Conservation (phyloP, 2,113 vertebrate species). For the Pterocles burchelli region DNA sequence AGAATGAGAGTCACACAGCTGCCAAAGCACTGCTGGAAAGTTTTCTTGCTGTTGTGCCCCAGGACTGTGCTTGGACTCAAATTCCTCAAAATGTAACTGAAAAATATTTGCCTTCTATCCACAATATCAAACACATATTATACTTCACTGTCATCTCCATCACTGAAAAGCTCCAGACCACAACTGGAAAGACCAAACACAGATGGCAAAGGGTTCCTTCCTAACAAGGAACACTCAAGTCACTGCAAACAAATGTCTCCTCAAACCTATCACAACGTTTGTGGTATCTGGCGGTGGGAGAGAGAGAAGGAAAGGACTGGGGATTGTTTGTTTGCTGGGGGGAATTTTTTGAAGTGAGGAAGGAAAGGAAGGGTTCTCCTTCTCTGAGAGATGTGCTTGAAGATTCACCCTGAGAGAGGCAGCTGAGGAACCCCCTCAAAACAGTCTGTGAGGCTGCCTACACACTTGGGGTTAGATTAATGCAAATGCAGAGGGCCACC, state of each 20-base stretch:
- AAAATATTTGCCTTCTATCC: conserved; percentile 63
- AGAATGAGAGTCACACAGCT: conserved; percentile 18
- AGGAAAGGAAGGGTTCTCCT: neutral
- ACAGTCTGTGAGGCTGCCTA: neutral
- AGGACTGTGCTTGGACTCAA: conserved; percentile 15
- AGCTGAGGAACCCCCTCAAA: neutral
- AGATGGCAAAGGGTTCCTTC: conserved; percentile 24
- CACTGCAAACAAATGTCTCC: conserved; percentile 35
- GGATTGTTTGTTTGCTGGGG: neutral
- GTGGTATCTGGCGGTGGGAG: neutral
- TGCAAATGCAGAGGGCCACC: neutral
- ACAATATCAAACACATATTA: conserved; percentile 59
- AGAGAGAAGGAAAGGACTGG: neutral
- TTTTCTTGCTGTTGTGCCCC: conserved; percentile 39
- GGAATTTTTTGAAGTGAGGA: neutral
- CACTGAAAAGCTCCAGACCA: conserved; percentile 34
- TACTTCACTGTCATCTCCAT: neutral
- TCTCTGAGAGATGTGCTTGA: neutral
- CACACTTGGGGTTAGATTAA: neutral
- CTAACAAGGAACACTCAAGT: conserved; percentile 22
- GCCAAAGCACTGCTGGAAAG: conserved; percentile 31
- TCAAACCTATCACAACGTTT: conserved; percentile 28
- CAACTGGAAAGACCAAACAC: conserved; percentile 34
- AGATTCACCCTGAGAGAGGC: neutral
- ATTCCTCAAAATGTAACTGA: conserved; percentile 63